These are phyloP conservation scores for Cyphomyrmex costatus DNA, from an alignment of 1,140 invertebrate species.

Conservation along the genomic window DNA sequence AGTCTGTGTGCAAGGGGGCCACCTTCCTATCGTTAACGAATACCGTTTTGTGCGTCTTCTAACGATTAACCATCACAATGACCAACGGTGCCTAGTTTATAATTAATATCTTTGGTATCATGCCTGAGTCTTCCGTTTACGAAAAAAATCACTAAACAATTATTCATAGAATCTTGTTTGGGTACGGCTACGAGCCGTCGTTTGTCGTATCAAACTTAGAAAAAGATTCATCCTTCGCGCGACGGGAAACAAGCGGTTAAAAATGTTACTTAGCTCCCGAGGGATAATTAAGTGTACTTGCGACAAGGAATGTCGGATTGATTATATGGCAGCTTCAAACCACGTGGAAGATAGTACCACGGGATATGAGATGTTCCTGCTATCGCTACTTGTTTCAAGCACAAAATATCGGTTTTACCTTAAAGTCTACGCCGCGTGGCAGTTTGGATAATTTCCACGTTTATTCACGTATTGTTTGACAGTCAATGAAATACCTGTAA, in stretches of 20 bases:
- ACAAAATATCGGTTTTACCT: slow-evolving; percentile 45
- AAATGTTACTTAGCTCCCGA: slow-evolving; percentile 57
- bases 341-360: slow-evolving; percentile 60
- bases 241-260: slow-evolving; percentile 63
- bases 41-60: slow-evolving; percentile 84
- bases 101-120: slow-evolving; percentile 86
- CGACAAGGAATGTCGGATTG: slow-evolving; percentile 64
- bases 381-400: slow-evolving; percentile 37
- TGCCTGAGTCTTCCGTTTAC: slow-evolving; percentile 84
- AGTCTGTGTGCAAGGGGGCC: slow-evolving; percentile 80
- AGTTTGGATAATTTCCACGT: slow-evolving; percentile 47
- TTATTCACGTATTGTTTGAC: slow-evolving; percentile 18
- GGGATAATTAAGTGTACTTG: slow-evolving; percentile 58
- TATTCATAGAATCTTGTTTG: slow-evolving; percentile 59
- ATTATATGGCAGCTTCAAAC: slow-evolving; percentile 74
- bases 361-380: slow-evolving; percentile 2
- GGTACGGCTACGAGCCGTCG: slow-evolving; percentile 21
- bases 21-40: slow-evolving; percentile 75
- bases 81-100: slow-evolving; percentile 81
- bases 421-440: slow-evolving; percentile 37
- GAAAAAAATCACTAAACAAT: slow-evolving; percentile 68
- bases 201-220: slow-evolving; percentile 71
- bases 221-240: slow-evolving; percentile 48
- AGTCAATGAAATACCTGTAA: not conserved
- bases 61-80: slow-evolving; percentile 82